These are phyloP conservation scores for Suncus etruscus DNA, from an alignment of 2,113 vertebrate genomes.

Conservation along the genomic window DNA sequence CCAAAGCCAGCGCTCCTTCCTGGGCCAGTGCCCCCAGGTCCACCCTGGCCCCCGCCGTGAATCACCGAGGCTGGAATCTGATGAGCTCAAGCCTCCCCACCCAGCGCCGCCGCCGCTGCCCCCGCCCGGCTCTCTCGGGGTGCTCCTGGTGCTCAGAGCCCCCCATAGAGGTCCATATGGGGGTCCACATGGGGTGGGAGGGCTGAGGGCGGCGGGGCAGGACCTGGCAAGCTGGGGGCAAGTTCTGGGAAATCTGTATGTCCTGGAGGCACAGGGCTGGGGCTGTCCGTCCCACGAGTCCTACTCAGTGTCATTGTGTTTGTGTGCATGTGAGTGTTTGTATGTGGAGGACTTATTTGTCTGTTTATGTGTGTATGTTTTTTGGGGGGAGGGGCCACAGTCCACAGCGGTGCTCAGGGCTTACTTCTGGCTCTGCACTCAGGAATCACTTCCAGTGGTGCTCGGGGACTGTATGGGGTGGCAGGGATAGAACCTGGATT, in stretches of 20 bases:
- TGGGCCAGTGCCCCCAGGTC: not conserved
- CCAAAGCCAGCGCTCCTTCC: conserved; percentile 29
- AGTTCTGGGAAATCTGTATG: too few relatives aligned
- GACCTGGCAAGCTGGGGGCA: too few relatives aligned
- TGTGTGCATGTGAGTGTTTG: not conserved
- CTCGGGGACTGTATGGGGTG: too few relatives aligned
- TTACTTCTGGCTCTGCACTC: too few relatives aligned
- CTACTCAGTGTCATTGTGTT: not conserved
- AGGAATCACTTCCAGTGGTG: too few relatives aligned
- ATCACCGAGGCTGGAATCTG: conserved; percentile 80
- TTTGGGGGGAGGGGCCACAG: too few relatives aligned
- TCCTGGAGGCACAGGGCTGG: too few relatives aligned
- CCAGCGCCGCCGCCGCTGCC: conserved; percentile 50
- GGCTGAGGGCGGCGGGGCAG: not conserved
- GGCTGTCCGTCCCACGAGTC: not conserved
- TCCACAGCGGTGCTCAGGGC: too few relatives aligned
- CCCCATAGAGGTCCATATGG: not conserved
- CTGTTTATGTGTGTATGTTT: too few relatives aligned
- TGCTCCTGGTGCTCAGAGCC: conserved; percentile 41
- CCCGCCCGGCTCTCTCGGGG: conserved; percentile 15
- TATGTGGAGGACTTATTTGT: too few relatives aligned
- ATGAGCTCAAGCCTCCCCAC: conserved; percentile 80
- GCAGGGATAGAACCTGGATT: too few relatives aligned
- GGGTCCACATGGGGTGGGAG: too few relatives aligned
- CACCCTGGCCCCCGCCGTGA: conserved; percentile 63